Evolutionary conservation across 2,113 vertebrate genomes (phyloP).

Genomic region (Lophotis ruficrista): DNA sequence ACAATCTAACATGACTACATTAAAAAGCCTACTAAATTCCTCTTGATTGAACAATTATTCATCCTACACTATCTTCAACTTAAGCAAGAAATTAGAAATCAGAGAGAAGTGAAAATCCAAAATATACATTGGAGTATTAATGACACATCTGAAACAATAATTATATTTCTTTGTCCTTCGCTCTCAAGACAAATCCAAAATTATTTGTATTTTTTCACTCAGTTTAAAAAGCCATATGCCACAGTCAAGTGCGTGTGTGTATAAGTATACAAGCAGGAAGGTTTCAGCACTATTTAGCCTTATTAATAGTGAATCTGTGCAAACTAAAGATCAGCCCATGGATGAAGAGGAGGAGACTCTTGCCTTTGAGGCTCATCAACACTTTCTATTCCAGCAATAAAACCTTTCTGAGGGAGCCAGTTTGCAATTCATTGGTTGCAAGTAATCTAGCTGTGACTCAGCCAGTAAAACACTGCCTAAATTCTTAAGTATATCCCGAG

Average conservation of each 20-base stretch:
- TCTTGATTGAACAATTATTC: not conserved
- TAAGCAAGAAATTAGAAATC: not conserved
- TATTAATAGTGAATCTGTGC: constrained; percentile 71
- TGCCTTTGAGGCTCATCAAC: constrained; percentile 80
- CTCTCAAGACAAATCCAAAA: not conserved
- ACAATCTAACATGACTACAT: not conserved
- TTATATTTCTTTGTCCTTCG: not conserved
- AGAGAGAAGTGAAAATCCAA: not conserved
- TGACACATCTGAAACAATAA: not conserved
- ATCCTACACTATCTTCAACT: not conserved
- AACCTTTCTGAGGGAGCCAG: constrained; percentile 73
- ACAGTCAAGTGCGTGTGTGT: not conserved
- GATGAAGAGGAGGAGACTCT: constrained; percentile 76
- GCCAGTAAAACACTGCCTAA: not conserved
- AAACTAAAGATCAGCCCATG: constrained; percentile 65
- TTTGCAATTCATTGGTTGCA: constrained; percentile 75
- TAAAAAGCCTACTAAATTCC: not conserved
- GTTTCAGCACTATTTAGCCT: not conserved
- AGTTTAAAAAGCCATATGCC: not conserved
- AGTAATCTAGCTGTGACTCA: constrained; percentile 3
- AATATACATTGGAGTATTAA: not conserved
- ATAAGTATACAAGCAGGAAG: not conserved
- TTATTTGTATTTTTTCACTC: not conserved
- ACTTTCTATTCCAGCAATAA: constrained; percentile 80
- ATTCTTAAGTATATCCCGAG: not conserved